Base-by-base conservation (phyloP, 2,113 vertebrate genomes). In the Epinephelus moara region DNA sequence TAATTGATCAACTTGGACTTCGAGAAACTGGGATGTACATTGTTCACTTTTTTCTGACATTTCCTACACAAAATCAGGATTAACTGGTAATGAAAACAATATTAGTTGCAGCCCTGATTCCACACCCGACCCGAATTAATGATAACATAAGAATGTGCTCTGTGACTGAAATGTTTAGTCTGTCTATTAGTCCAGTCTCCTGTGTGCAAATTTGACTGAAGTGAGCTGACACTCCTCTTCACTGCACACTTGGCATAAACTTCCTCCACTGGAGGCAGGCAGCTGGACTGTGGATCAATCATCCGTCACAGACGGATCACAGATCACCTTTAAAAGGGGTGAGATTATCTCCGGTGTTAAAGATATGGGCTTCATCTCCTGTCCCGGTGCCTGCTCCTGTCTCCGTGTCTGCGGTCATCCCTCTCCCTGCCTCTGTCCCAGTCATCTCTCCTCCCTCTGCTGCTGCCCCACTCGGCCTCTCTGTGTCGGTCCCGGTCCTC, bases 401-500 rank as follows among this genome's bases (percentile, higher is more conserved):
- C 93, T 49, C 86, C n/a, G 21, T 90, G 59, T 59, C 93, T 95
- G 85, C 88, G 93, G 59, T 85, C 15, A 0, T 95, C 94, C 80
- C 84, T 70, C 4, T 96, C 96, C 70, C 94, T 94, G 4, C 90
- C 93, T 78, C 92, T 89, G 47, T 96, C 95, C 49, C 93, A 75
- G 23, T 94, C 92, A 11, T 92, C 91, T 70, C 92, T 91, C 86
- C 90, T 90, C 57, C 91, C 95, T 69, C 94, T 94, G 15, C 92
- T 94, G 15, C 91, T 91, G 17, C 92, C 91, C 70, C 95, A 82
- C 76, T 81, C 92, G 4, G 64, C 21, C 21, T 91, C 89, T 83
- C 88, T 95, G 95, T 8, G 93, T 94, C 42, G 93, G 94, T 96
- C 95, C 15, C 96, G 93, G 75, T 95, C 96, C 25, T 96, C 96